Conservation (phyloP, 2,888 invertebrate species). For the Ceraclea dissimilis region DNA sequence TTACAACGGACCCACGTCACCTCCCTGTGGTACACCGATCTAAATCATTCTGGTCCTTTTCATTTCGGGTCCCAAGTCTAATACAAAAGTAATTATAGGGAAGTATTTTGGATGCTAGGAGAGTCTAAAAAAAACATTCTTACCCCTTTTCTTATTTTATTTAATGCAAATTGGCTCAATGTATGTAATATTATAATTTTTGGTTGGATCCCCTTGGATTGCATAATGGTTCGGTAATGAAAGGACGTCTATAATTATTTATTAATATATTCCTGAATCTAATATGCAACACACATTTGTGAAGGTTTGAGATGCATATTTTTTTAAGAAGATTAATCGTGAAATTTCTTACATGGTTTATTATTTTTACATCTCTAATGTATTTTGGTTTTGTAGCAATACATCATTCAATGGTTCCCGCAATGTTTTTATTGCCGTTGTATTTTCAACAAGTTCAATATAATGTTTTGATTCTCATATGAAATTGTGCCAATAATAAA, state of each 20-base stretch:
- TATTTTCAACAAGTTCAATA: too few relatives aligned
- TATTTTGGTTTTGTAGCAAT: not conserved
- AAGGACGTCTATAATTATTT: not conserved
- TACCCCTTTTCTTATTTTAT: conserved; percentile 13
- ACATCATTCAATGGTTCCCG: not conserved
- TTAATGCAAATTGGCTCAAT: conserved; percentile 21
- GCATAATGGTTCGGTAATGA: not conserved
- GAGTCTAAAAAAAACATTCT: conserved; percentile 13
- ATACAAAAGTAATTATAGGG: conserved; percentile 23
- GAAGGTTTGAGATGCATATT: not conserved
- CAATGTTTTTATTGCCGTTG: too few relatives aligned
- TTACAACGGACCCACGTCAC: not conserved
- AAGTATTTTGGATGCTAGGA: conserved; percentile 12
- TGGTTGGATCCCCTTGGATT: conserved; percentile 7
- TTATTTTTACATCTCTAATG: not conserved
- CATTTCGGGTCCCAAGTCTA: conserved; percentile 5
- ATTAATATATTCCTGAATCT: not conserved
- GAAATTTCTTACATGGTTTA: not conserved
- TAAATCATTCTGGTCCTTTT: conserved; percentile 7
- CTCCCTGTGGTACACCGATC: conserved; percentile 21
- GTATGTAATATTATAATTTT: conserved; percentile 6
- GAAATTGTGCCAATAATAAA: too few relatives aligned
- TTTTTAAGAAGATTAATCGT: not conserved
- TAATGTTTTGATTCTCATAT: too few relatives aligned
- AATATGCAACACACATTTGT: not conserved